phyloP scores from a whole-genome alignment of 2,113 vertebrate species.

The Turdus rufiventris region DNA sequence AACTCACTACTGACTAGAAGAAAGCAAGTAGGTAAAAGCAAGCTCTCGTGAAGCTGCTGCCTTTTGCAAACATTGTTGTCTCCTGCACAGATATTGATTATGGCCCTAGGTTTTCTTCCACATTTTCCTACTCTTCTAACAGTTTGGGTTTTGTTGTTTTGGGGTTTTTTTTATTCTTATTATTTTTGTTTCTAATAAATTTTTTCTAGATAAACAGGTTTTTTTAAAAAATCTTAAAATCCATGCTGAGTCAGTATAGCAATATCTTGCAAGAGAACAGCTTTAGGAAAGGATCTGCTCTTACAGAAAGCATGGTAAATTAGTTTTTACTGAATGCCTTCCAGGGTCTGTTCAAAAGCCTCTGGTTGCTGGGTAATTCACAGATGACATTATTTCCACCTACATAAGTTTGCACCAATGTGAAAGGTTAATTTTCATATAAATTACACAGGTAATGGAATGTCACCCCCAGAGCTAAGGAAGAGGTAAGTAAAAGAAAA shows the following conservation, averaged over 20 bases:
- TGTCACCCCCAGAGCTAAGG: not conserved
- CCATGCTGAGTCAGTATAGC: not conserved
- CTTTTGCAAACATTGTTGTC: not conserved
- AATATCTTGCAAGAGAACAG: not conserved
- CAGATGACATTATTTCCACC: not conserved
- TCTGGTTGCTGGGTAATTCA: not conserved
- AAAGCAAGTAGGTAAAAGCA: not conserved
- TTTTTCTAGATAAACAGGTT: not conserved
- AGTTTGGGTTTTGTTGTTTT: not conserved
- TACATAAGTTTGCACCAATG: not conserved
- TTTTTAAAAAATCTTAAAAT: not conserved
- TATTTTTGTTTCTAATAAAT: not conserved
- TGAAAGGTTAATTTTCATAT: constrained; percentile 28
- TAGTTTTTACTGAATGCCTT: not conserved
- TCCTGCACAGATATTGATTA: not conserved
- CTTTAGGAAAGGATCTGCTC: not conserved
- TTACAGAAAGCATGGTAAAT: not conserved
- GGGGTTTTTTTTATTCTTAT: not conserved
- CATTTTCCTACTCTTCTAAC: not conserved
- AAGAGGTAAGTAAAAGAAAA: not conserved
- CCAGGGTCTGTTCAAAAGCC: not conserved
- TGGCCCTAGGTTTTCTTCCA: not conserved
- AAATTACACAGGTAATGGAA: constrained; percentile 39
- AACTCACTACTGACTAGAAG: not conserved
- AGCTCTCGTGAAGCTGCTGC: not conserved